Percentiles rank a stretch among this genome's conserved stretches.
Evolutionary conservation across 2,113 vertebrate species (phyloP).

Genomic region (Myotis yumanensis): DNA sequence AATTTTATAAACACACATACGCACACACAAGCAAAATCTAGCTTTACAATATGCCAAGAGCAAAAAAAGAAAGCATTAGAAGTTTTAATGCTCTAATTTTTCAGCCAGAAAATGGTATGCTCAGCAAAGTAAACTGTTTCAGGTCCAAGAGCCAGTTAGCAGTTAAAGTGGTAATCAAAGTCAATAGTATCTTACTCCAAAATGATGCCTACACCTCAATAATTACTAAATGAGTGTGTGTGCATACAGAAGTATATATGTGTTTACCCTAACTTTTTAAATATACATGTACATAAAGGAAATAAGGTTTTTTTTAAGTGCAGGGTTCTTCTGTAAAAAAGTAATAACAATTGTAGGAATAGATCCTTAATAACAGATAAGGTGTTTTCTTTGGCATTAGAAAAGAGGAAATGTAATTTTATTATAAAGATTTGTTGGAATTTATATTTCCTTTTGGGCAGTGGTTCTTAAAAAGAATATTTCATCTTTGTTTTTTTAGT

Average conservation of each 20-base stretch:
- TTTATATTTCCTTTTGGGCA: background rate
- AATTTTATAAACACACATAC: background rate
- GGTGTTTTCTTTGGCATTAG: background rate
- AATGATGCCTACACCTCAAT: background rate
- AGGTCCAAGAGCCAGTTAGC: background rate
- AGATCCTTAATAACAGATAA: background rate
- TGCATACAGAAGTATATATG: rapidly evolving
- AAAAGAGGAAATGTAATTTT: background rate
- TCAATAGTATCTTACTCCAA: background rate
- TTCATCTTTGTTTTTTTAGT: background rate
- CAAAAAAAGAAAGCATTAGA: background rate
- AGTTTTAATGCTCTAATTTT: background rate
- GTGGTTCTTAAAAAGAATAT: background rate
- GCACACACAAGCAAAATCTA: background rate
- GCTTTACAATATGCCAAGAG: background rate
- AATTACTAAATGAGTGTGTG: background rate
- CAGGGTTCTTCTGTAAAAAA: background rate
- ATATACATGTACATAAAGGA: background rate
- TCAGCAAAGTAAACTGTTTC: background rate
- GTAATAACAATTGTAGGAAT: background rate
- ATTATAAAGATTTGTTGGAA: background rate
- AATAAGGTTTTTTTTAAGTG: background rate
- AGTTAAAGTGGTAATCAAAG: background rate
- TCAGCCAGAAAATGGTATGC: background rate
- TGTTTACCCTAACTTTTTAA: background rate